phyloP scores from a whole-genome alignment of 2,113 vertebrate species.

The Pleuronectes platessa region DNA sequence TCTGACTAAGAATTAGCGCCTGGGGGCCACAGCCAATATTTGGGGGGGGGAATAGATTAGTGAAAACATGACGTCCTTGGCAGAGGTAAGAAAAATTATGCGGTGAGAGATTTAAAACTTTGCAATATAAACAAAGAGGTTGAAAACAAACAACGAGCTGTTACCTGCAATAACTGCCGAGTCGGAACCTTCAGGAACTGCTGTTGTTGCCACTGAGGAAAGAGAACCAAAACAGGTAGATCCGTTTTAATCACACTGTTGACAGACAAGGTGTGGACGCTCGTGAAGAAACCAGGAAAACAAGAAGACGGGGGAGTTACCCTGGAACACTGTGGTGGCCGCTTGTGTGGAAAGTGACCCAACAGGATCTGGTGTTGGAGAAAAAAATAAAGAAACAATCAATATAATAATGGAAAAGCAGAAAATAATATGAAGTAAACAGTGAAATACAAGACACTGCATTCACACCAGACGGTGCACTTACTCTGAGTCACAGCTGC shows the following conservation, averaged over 20 bases:
- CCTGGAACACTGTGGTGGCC: constrained; percentile 54
- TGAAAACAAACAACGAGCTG: not conserved
- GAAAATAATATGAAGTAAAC: not conserved
- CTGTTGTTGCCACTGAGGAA: constrained; percentile 60
- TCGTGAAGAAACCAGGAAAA: constrained; percentile 2
- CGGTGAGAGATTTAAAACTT: no score
- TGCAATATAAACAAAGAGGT: not conserved
- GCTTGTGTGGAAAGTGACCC: constrained; percentile 42
- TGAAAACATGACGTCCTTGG: no score
- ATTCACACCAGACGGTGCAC: not conserved
- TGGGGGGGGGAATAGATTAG: no score
- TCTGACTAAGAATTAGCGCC: no score
- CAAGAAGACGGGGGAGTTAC: constrained; percentile 47
- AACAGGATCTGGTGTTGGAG: constrained; percentile 23
- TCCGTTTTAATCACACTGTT: not conserved
- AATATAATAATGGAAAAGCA: constrained; percentile 25
- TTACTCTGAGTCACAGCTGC: constrained; percentile 55
- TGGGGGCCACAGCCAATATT: no score
- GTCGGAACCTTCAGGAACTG: constrained; percentile 38
- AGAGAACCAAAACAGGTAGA: not conserved
- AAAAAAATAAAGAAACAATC: constrained; percentile 2
- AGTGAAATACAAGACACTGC: not conserved
- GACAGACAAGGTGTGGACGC: not conserved
- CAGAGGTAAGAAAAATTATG: no score
- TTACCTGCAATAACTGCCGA: constrained; percentile 71